Evolutionary conservation across 2,113 vertebrate genomes (phyloP).

Genomic region (Scomber colias): DNA sequence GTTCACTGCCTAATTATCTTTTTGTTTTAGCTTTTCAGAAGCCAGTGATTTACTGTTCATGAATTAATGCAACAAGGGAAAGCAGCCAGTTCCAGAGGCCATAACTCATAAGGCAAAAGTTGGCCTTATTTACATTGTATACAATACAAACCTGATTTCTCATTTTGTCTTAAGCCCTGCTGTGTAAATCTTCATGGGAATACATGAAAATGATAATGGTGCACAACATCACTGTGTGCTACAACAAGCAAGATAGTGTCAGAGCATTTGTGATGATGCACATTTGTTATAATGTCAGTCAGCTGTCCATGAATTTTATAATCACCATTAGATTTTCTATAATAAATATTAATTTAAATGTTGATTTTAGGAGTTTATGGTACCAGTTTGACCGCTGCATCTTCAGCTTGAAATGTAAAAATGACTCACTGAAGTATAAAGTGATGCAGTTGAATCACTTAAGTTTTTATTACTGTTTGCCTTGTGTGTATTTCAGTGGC

Average conservation of each 20-base stretch:
- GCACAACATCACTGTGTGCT: slow-evolving; percentile 30
- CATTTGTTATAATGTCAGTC: slow-evolving; percentile 22
- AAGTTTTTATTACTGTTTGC: slow-evolving; percentile 54
- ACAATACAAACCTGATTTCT: slow-evolving; percentile 76
- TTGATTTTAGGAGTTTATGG: neutral
- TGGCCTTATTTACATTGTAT: slow-evolving; percentile 84
- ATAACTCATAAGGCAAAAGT: slow-evolving; percentile 85
- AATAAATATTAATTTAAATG: neutral
- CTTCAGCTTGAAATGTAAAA: neutral
- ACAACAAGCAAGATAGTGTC: slow-evolving; percentile 7
- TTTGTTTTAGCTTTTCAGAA: slow-evolving; percentile 66
- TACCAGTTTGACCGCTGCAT: slow-evolving; percentile 5
- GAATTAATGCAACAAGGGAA: slow-evolving; percentile 83
- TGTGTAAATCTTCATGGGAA: slow-evolving; percentile 70
- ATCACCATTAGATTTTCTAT: slow-evolving; percentile 10
- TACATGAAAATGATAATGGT: slow-evolving; percentile 26
- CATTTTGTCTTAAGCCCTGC: slow-evolving; percentile 66
- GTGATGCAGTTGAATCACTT: slow-evolving; percentile 36
- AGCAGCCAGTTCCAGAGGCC: slow-evolving; percentile 73
- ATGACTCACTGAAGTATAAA: slow-evolving; percentile 16
- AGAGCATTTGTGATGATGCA: neutral
- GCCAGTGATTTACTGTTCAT: slow-evolving; percentile 83
- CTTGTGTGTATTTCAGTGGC: slow-evolving; percentile 43
- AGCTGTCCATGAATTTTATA: neutral
- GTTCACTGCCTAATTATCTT: slow-evolving; percentile 80